Base-by-base conservation (phyloP, 2,888 invertebrate species). In the Polymixis lichenea region DNA sequence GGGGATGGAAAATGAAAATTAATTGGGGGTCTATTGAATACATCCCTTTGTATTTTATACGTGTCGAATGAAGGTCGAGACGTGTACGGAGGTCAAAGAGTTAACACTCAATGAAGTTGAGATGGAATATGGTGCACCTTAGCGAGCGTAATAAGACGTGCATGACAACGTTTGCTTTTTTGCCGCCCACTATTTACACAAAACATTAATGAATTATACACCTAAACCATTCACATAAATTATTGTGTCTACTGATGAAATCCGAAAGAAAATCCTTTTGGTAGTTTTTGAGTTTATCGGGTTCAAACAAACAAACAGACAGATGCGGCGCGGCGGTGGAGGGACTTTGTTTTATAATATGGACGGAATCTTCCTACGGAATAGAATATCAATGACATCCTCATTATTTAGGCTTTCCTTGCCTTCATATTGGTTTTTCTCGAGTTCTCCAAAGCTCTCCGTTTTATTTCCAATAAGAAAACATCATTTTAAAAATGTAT, bases 401-500 rank as follows among this genome's bases (percentile, higher is more conserved):
- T 17, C 46, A 32, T 38, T 28, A 49, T 38, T 51, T 8, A 25
- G 53, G 9, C 22, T 66, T 60, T 32, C 5, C 1, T 43, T 60
- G n/a, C 15, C 22, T 49, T 25, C 49, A 8, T 4, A 56, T 49
- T 2, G 5, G 5, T 28, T 56, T 55, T 55, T 13, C 8, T 9
- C 19, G 0, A 53, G 22, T 62, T 55, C 4, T 53, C 64, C 2
- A 28, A 61, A 55, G 22, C 0, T 46, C 56, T 55, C n/a, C 4
- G 55, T 62, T 58, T 22, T 46, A 4, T 66, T 58, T 55, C 43
- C 25, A 71, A 69, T 64, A 75, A n/a, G 43, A 74, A 72, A 83
- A 58, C 67, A 66, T 72, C 11, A 51, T 69, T 86, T 79, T 22
- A 43, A 68, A 77, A 78, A 79, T 51, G 77, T 78, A 82, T 85